Percentiles rank a stretch among this genome's conserved stretches.
These are phyloP conservation scores for Prenolepis imparis DNA, from an alignment of 2,888 invertebrate species.

Conservation along the genomic window DNA sequence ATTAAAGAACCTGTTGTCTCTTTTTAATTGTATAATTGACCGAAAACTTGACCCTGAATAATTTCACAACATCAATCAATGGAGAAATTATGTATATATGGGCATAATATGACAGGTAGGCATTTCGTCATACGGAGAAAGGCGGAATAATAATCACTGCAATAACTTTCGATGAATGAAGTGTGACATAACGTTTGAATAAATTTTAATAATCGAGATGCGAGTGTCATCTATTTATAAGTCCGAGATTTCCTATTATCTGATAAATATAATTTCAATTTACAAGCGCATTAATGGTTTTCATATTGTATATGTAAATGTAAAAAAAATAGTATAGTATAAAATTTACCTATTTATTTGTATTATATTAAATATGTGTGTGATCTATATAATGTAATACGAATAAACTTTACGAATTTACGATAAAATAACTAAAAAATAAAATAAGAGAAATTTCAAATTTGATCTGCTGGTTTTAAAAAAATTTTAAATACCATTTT, in stretches of 20 bases:
- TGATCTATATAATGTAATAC: background rate
- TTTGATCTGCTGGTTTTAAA: background rate
- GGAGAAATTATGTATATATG: background rate
- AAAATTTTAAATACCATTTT: background rate
- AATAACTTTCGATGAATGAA: background rate
- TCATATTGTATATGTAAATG: too few species aligned
- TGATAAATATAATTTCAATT: too few species aligned
- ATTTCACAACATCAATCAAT: background rate
- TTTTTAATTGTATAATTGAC: background rate
- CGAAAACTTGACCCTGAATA: constrained; percentile 1
- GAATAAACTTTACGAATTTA: background rate
- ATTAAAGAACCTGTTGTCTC: background rate
- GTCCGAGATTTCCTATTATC: too few species aligned
- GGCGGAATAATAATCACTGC: background rate
- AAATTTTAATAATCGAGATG: background rate
- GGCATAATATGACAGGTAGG: background rate
- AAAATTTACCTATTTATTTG: background rate
- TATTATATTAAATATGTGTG: background rate
- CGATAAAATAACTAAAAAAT: background rate
- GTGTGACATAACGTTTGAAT: background rate
- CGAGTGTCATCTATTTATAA: too few species aligned
- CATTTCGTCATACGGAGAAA: background rate
- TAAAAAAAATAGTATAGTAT: too few species aligned
- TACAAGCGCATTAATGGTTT: too few species aligned
- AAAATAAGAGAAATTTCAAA: background rate